Percentiles rank a stretch among this genome's conserved stretches.
Evolutionary conservation across 2,888 invertebrate genomes (phyloP).

Genomic region (Cephalotes varians): DNA sequence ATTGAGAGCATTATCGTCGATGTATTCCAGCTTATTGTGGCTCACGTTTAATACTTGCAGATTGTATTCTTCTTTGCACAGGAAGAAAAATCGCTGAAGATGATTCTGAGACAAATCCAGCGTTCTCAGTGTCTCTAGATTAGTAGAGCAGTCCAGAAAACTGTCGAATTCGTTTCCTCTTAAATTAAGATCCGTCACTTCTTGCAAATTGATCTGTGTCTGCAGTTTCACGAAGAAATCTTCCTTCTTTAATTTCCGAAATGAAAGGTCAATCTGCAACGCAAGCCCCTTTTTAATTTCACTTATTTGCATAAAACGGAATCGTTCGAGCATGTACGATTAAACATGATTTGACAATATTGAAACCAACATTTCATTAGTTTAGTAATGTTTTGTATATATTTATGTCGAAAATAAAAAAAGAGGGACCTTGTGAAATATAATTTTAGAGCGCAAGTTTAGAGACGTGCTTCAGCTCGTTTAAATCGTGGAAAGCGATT

Average conservation of each 20-base stretch:
- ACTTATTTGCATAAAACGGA: background rate
- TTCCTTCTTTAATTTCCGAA: conserved; percentile 78
- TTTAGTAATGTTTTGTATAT: background rate
- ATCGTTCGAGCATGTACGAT: background rate
- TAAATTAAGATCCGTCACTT: conserved; percentile 81
- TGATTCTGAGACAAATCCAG: conserved; percentile 95
- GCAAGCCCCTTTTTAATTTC: background rate
- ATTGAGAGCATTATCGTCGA: conserved; percentile 86
- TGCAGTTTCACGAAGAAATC: conserved; percentile 81
- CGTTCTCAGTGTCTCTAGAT: conserved; percentile 92
- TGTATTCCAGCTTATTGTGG: conserved; percentile 93
- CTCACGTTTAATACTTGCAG: conserved; percentile 94
- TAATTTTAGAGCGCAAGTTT: background rate
- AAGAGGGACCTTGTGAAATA: background rate
- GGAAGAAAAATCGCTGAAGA: conserved; percentile 86
- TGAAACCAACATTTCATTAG: background rate
- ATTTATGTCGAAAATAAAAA: background rate
- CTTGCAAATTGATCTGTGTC: conserved; percentile 70
- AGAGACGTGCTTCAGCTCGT: background rate
- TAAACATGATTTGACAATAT: conserved; percentile 12
- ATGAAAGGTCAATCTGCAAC: conserved; percentile 81
- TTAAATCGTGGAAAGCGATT: background rate
- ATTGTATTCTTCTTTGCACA: conserved; percentile 95
- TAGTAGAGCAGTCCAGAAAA: conserved; percentile 87
- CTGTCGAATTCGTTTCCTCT: conserved; percentile 82